Evolutionary conservation across 2,113 vertebrate genomes (phyloP), one percentile per base, ranked within the genome.

Genomic region (Dipodomys stephensi): DNA sequence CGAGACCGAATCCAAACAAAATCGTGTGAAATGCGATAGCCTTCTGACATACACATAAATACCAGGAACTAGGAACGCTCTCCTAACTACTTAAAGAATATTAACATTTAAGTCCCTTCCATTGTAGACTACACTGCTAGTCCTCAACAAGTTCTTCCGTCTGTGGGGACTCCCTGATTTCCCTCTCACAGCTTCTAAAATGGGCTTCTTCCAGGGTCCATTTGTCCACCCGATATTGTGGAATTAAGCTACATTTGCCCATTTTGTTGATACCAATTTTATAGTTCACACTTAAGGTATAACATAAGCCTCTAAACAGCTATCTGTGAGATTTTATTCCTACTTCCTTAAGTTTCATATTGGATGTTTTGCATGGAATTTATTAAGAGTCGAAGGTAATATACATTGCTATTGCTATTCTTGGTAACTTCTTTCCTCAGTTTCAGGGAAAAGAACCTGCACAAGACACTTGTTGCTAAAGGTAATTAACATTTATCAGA

Each of bases 21-120:
- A 89, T 28, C n/a, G 85, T 77, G 30, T 94, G 88, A 86, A 93
- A 80, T 22, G 23, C n/a, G 13, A 11, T 9, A 80, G 69, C n/a
- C n/a, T 94, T 94, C 60, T 57, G 71, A 60, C 22, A 90, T 53
- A 91, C 20, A 69, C 57, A 83, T 72, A 93, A 87, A 90, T 87
- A 68, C 28, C 44, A 69, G 7, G 32, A 90, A 64, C 44, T 9
- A 28, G 53, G 28, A 64, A 30, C 11, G 9, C 12, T 67, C n/a
- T 32, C 46, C 13, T 76, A 49, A 35, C 28, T 95, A 49, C 53
- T 57, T 60, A 1, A 83, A 77, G 44, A 87, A 49, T 7, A 49
- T 19, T n/a, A 49, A 4, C n/a, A 35, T 87, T 80, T 44, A 28
- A 57, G 2, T 64, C 27, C 23, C 62, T 85, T 87, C 27, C 28